Evolutionary conservation across 2,888 invertebrate genomes (phyloP), one percentile per base, ranked within the genome.

Genomic region (Erannis defoliaria): DNA sequence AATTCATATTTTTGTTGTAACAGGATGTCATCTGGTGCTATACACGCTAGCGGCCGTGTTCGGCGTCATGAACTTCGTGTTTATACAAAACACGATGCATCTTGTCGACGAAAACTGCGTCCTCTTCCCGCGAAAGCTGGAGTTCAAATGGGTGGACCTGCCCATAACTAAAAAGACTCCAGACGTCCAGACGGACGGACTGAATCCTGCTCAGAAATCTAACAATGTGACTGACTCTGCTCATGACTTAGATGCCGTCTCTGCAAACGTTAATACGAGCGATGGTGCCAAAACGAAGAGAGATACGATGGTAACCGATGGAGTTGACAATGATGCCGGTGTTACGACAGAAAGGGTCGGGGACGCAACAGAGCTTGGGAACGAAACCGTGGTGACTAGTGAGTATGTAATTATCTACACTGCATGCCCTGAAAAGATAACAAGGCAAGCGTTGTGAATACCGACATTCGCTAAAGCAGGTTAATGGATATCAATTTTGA

Each of bases 21-120:
- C 85, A 93, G 92, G 75, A 77, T 92, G 89, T 77, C 92, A 93
- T 70, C 70, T 90, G 53, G 73, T 86, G 55, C 64, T 92, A 1
- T 93, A 78, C 73, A 68, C 81, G 1, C 68, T 82, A 4, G 89
- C 90, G 1, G 90, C 84, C 48, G 65, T 86, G 56, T 89, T 85
- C 59, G 90, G 92, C 23, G 75, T 90, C 23, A 67, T 84, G 51
- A 92, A 92, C 71, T 92, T 87, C 67, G 77, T 86, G n/a, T 86
- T 89, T 53, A 75, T 92, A 1, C 85, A 85, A 62, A 84, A 86
- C 46, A 80, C 91, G 0, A 89, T 84, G 87, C 73, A 81, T 5
- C 45, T 92, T 57, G 84, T 90, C 0, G 80, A 81, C 46, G 68
- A 81, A 55, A 82, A 89, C 66, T 93, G 93, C 65, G 75, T 91